Base-by-base conservation (phyloP, 2,888 invertebrate genomes). In the Microctonus aethiopoides region DNA sequence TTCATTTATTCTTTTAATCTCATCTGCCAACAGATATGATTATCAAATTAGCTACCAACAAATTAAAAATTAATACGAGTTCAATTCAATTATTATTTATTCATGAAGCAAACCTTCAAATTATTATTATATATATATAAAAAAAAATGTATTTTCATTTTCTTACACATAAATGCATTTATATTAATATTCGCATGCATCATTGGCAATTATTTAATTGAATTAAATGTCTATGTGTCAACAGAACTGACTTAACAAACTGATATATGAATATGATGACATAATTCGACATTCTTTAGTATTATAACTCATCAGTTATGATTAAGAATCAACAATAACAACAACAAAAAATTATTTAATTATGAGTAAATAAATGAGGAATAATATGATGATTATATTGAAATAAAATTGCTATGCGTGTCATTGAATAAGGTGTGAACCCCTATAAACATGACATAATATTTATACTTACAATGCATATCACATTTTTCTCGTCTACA, bases 191-290 rank as follows among this genome's bases (percentile, higher is more conserved):
- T 7, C 10, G n/a, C 4, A 56, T 26, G 26, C 11, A 22, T 13
- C 24, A 10, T 26, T 26, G 2, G 6, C 20, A 57, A 16, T 57
- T 57, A n/a, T 20, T 7, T 32, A n/a, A 56, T 32, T 10, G 6
- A 34, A 32, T 32, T 10, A 10, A n/a, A n/a, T 32, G n/a, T 57
- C 13, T 29, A 32, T 57, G 16, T 57, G 10, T 3, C 57, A 57
- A n/a, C 7, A 29, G 32, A n/a, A 29, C n/a, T 16, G 20, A 20
- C 6, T 46, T 6, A 20, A 46, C 46, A 46, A n/a, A 29, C 20
- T 57, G 7, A 57, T 29, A 16, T 7, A 57, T 57, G 64, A 64
- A 36, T 34, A 10, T 24, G 52, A 64, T 64, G 64, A 64, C 64
- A 64, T 22, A 54, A 54, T 64, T 41, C 3, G 22, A 34, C 36